phyloP scores from a whole-genome alignment of 1,140 invertebrate species.

The Neotoxoptera formosana region DNA sequence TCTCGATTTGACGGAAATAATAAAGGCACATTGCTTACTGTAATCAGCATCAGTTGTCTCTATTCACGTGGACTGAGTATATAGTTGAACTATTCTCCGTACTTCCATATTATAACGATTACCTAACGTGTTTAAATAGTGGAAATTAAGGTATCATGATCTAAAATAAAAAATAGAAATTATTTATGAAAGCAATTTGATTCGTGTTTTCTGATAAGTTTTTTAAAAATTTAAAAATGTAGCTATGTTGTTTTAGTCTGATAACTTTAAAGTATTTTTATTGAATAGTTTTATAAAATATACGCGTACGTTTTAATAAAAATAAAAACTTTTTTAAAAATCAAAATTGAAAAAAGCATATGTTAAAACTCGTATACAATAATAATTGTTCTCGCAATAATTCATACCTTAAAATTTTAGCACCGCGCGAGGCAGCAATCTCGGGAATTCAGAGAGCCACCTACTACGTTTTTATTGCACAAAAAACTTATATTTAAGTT shows the following conservation, averaged over 20 bases:
- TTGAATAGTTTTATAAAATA: neutral
- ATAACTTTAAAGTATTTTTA: neutral
- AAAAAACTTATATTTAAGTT: neutral
- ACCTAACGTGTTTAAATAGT: neutral
- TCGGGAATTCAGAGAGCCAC: neutral
- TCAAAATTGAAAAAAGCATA: neutral
- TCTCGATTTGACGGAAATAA: neutral
- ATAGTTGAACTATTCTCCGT: neutral
- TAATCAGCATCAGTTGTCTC: neutral
- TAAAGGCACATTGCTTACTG: neutral
- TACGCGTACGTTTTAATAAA: neutral
- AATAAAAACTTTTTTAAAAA: neutral
- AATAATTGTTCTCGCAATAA: neutral
- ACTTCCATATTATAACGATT: neutral
- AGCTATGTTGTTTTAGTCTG: neutral
- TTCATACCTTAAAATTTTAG: neutral
- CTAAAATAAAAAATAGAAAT: neutral
- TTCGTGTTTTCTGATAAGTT: neutral
- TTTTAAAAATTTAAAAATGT: neutral
- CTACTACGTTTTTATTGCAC: neutral
- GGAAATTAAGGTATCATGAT: neutral
- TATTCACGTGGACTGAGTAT: neutral
- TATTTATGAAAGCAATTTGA: neutral
- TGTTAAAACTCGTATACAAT: neutral
- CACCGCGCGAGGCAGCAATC: neutral